Base-by-base conservation (phyloP, 2,888 invertebrate genomes). In the Parnassius smintheus region DNA sequence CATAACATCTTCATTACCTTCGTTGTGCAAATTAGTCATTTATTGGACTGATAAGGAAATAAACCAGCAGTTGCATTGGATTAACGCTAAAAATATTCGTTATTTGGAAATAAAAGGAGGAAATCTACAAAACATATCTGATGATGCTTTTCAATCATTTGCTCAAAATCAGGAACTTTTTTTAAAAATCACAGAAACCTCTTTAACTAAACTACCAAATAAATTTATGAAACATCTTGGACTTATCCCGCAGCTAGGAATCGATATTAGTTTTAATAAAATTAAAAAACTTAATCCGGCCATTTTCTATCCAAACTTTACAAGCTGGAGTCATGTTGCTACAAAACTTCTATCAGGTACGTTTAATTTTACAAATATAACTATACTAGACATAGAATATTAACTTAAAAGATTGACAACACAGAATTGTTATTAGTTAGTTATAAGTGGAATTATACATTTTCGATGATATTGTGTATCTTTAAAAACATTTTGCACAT, bases 311-410 rank as follows among this genome's bases (percentile, higher is more conserved):
- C 96, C 96, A 42, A 97, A 97, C 83, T 94, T 95, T 71, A 96
- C 96, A 35, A 94, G 95, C 73, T 97, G 97, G 97, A 97, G 97
- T 84, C 95, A 95, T 70, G 95, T 96, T 69, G 97, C 97, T 12
- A 97, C 97, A 7, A 96, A 96, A 78, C 93, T 97, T 80, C 94
- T 97, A 62, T 95, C 96, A 88, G 96, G 96, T 96, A 85, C 57
- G 54, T 67, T 65, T 66, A n/a, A 49, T 49, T 49, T 49, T 49
- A 49, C 0, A 35, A 7, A 35, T 35, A 35, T 35, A 7, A 4
- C 18, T 18, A 18, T 18, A n/a, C n/a, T n/a, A n/a, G n/a, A n/a
- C n/a, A n/a, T n/a, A n/a, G n/a, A n/a, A 25, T 7, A 4, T 25
- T 25, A 25, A 25, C 25, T 25, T 25, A 25, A 25, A 25, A 25